phyloP scores from a whole-genome alignment of 1,140 invertebrate genomes.

The Ruditapes philippinarum region DNA sequence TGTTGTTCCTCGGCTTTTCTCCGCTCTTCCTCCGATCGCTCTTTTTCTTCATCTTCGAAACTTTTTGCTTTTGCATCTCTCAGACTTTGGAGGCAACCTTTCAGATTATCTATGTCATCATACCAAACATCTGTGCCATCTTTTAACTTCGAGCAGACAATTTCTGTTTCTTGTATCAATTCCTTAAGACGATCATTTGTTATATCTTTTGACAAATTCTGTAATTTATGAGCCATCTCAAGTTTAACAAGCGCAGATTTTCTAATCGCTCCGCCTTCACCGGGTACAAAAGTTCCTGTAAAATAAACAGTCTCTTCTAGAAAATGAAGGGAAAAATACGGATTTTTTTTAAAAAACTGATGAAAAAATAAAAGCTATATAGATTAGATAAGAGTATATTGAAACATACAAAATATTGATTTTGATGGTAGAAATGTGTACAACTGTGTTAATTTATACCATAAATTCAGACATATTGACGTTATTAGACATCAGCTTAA shows the following conservation, averaged over 20 bases:
- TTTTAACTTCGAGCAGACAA: neutral
- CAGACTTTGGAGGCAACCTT: neutral
- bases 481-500: no score
- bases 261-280: no score
- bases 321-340: no score
- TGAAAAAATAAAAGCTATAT: no score
- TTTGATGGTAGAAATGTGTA: no score
- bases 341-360: no score
- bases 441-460: no score
- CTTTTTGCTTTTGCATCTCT: neutral
- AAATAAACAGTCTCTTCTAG: no score
- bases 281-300: no score
- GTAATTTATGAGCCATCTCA: neutral
- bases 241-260: neutral
- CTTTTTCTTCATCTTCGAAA: neutral
- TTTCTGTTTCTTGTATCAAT: conserved; percentile 5
- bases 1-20: conserved; percentile 1
- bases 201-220: neutral
- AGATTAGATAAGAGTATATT: no score
- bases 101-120: neutral
- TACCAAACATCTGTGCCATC: neutral
- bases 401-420: no score
- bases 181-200: neutral
- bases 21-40: neutral
- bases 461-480: no score